Evolutionary conservation across 2,888 invertebrate species (phyloP).

Genomic region (Parnassius apollo): DNA sequence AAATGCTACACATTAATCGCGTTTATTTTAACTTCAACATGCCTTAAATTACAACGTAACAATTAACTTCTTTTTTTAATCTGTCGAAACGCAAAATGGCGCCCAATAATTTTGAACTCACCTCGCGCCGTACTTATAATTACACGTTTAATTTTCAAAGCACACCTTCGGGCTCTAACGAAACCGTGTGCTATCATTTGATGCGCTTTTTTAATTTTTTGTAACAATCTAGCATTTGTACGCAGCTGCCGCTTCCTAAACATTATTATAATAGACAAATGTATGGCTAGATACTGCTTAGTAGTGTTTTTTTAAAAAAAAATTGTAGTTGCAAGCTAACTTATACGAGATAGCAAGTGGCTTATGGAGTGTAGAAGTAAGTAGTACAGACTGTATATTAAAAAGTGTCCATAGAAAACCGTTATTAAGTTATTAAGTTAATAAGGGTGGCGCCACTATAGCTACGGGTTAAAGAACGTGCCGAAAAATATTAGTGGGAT

Average conservation of each 20-base stretch:
- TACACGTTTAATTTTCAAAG: conserved; percentile 33
- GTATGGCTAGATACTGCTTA: too few species aligned
- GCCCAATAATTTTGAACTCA: conserved; percentile 30
- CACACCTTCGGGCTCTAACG: conserved; percentile 23
- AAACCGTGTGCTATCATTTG: conserved; percentile 19
- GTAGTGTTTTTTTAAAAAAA: too few species aligned
- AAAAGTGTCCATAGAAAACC: too few species aligned
- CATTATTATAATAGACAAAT: neutral
- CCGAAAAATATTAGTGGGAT: too few species aligned
- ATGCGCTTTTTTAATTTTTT: conserved; percentile 18
- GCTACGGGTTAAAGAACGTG: too few species aligned
- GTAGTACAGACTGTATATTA: too few species aligned
- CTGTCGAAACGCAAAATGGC: conserved; percentile 31
- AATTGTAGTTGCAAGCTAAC: too few species aligned
- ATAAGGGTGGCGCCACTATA: too few species aligned
- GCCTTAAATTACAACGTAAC: conserved; percentile 20
- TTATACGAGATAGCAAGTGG: too few species aligned
- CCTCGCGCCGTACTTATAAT: conserved; percentile 32
- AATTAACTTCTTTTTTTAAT: conserved; percentile 22
- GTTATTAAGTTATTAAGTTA: too few species aligned
- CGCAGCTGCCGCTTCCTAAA: conserved; percentile 1
- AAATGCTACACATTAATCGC: too few species aligned
- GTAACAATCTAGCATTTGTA: neutral
- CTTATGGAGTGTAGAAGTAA: too few species aligned
- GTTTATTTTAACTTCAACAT: conserved; percentile 1